Base-by-base conservation (phyloP, 2,888 invertebrate genomes). In the Orthosia gothica region DNA sequence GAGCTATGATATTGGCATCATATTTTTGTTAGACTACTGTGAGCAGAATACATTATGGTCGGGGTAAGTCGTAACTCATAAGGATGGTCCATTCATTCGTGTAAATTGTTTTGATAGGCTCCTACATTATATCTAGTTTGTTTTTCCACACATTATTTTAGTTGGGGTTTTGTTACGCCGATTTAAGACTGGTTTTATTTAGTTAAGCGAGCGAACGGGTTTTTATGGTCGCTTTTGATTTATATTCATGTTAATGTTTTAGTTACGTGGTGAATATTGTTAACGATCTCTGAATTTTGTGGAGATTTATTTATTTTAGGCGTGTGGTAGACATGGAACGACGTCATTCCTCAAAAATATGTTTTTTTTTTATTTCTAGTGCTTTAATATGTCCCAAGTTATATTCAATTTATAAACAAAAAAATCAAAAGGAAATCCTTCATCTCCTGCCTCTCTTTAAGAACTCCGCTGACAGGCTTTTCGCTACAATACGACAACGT, bases 71-170 rank as follows among this genome's bases (percentile, higher is more conserved):
- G 69, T 75, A 70, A 74, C 57, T 79, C 74, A 77, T 61, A 54
- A 67, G 59, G 55, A 76, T 85, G 55, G 75, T 65, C 77, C 70
- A 85, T 85, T 82, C 73, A 52, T 74, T 73, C 71, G 83, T 73
- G 82, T 84, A 79, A 81, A 83, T 81, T 81, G 74, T 81, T 84
- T 74, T 86, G 79, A 81, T 84, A 85, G 69, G 72, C 54, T 67
- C 26, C 32, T 45, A 64, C 57, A 70, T 75, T 69, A 67, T 71
- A 70, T 80, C 54, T 70, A 73, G 63, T 79, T 71, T 64, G 75
- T 79, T 61, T 72, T 76, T 75, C 69, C 52, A 61, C 71, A 66
- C 50, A 83, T 81, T 81, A 84, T 76, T 70, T 71, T 79, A 67
- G 75, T 71, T 54, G 45, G 70, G 52, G 47, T 64, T 74, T 68